These are phyloP conservation scores for Daktulosphaira vitifoliae DNA, from an alignment of 1,140 invertebrate genomes.

Conservation along the genomic window DNA sequence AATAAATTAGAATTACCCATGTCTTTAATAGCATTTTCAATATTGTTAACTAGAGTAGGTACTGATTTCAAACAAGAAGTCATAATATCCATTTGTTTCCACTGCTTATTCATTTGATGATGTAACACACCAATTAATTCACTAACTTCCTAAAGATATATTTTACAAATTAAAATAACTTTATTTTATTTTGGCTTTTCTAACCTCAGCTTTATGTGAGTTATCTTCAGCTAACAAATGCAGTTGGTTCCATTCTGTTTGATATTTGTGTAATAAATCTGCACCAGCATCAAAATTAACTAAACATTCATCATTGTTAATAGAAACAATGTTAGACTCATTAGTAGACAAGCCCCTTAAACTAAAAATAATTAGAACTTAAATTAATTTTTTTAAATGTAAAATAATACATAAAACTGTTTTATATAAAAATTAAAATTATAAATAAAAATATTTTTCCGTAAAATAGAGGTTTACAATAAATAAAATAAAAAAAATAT, in stretches of 20 bases:
- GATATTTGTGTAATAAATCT: slow-evolving; percentile 53
- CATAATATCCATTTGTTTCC: slow-evolving; percentile 48
- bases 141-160: slow-evolving; percentile 44
- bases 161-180: too few species aligned
- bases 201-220: slow-evolving; percentile 49
- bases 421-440: too few species aligned
- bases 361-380: slow-evolving; percentile 4
- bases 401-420: too few species aligned
- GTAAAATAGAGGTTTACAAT: too few species aligned
- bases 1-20: slow-evolving; percentile 48
- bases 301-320: slow-evolving; percentile 1
- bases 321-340: neutral
- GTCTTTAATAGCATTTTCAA: slow-evolving; percentile 52
- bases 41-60: slow-evolving; percentile 51
- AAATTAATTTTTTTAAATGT: too few species aligned
- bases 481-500: too few species aligned
- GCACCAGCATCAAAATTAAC: slow-evolving; percentile 51
- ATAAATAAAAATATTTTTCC: too few species aligned
- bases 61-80: slow-evolving; percentile 49
- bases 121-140: slow-evolving; percentile 49
- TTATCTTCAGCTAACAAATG: slow-evolving; percentile 56
- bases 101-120: slow-evolving; percentile 48
- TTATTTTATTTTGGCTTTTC: too few species aligned
- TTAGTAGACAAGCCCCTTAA: slow-evolving; percentile 28
- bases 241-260: slow-evolving; percentile 55